phyloP scores from a whole-genome alignment of 2,113 vertebrate genomes.

The Cavia porcellus region DNA sequence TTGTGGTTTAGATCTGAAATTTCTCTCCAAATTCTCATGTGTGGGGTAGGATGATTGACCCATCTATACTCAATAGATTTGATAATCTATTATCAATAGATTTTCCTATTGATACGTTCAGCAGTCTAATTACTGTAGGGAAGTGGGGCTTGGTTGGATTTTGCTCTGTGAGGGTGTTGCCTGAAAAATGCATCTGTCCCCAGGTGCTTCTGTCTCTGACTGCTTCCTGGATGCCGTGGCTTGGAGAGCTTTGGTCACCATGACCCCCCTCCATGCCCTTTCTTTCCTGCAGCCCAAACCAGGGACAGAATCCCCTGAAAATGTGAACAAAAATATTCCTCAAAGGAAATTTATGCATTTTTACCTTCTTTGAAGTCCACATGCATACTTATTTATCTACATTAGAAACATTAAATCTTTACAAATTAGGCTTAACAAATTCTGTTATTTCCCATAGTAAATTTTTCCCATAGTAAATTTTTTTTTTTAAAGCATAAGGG shows the following conservation, averaged over 20 bases:
- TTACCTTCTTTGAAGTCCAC: constrained; percentile 21
- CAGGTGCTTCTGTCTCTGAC: not conserved
- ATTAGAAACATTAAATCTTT: not conserved
- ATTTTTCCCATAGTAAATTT: not conserved
- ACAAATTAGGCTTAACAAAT: not conserved
- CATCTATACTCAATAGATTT: not conserved
- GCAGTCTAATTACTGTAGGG: not conserved
- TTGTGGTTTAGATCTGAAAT: not conserved
- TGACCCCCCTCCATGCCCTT: not conserved
- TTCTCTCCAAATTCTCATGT: not conserved
- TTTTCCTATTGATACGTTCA: not conserved
- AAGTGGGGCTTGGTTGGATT: not conserved
- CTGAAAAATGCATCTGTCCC: not conserved
- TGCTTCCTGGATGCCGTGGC: not conserved
- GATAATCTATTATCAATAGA: no score
- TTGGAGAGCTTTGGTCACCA: not conserved
- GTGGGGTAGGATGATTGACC: not conserved
- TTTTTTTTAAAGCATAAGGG: not conserved
- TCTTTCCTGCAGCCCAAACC: not conserved
- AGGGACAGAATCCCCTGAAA: not conserved
- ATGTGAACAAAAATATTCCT: not conserved
- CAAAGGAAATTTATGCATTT: not conserved
- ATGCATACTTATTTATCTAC: not conserved
- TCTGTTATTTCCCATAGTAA: not conserved
- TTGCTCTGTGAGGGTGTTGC: not conserved